A percentile compares a stretch with the other conserved stretches of the same genome.
phyloP scores from a whole-genome alignment of 2,113 vertebrate species.

The Ursus arctos region DNA sequence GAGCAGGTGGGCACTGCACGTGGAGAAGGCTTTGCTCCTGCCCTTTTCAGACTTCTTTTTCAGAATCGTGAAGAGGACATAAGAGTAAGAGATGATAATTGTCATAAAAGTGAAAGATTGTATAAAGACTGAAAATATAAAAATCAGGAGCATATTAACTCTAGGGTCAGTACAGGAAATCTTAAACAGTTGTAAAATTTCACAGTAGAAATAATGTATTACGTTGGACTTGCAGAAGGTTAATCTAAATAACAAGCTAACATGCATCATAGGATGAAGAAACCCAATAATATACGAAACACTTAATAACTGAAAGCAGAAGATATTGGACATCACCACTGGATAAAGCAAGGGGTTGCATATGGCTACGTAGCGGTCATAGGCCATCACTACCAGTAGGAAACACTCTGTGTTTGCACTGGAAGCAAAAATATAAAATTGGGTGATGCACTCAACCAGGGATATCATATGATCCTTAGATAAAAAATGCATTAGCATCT shows the following conservation, averaged over 20 bases:
- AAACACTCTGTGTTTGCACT: conserved; percentile 80
- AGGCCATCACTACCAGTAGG: conserved; percentile 77
- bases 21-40: conserved; percentile 71
- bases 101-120: conserved; percentile 62
- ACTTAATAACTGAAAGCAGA: conserved; percentile 45
- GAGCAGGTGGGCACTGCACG: conserved; percentile 61
- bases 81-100: conserved; percentile 73
- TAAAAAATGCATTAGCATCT: conserved; percentile 70
- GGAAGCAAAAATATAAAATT: conserved; percentile 77
- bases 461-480: conserved; percentile 35
- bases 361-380: conserved; percentile 77
- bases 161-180: conserved; percentile 75
- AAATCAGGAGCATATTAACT: conserved; percentile 66
- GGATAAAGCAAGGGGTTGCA: conserved; percentile 78
- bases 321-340: conserved; percentile 62
- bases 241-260: conserved; percentile 80
- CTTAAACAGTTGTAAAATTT: conserved; percentile 76
- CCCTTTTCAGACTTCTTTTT: conserved; percentile 51
- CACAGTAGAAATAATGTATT: conserved; percentile 80
- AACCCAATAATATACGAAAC: conserved; percentile 72
- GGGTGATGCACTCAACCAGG: conserved; percentile 55
- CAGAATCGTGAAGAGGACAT: conserved; percentile 57
- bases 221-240: conserved; percentile 84
- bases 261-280: conserved; percentile 71
- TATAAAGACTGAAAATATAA: conserved; percentile 72